Percentiles rank a stretch among this genome's conserved stretches.
Conservation (phyloP, 1,140 invertebrate species). For the Samia ricini region DNA sequence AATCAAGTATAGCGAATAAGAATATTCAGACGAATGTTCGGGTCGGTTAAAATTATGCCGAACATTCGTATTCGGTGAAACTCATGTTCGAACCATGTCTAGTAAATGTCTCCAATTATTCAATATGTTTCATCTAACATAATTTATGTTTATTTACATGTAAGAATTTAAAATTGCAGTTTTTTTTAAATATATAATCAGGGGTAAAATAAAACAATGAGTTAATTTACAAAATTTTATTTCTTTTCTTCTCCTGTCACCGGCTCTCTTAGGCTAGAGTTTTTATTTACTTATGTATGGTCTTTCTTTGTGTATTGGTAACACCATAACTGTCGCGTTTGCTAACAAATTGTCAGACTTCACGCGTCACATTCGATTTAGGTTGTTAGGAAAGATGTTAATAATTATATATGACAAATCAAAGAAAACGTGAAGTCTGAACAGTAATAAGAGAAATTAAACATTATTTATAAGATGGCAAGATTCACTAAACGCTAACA, state of each 20-base stretch:
- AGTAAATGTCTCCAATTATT: no score
- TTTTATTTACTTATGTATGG: conserved; percentile 59
- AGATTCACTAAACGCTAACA: conserved; percentile 75
- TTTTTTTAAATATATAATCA: neutral
- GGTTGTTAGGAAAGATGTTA: neutral
- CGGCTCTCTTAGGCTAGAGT: conserved; percentile 67
- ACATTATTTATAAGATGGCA: conserved; percentile 57
- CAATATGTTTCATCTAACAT: no score
- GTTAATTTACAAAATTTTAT: conserved; percentile 76
- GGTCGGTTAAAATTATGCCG: no score
- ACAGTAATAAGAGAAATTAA: conserved; percentile 49
- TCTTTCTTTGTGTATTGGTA: conserved; percentile 70
- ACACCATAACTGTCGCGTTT: conserved; percentile 62
- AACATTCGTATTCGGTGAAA: no score
- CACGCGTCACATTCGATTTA: conserved; percentile 20
- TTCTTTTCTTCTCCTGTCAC: conserved; percentile 67
- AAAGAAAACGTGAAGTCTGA: conserved; percentile 31
- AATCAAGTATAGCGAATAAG: no score
- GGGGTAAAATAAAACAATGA: conserved; percentile 47
- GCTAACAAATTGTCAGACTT: conserved; percentile 48
- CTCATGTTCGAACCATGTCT: no score
- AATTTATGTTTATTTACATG: no score
- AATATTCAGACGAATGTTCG: no score
- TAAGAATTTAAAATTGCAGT: no score
- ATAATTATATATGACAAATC: neutral